Percentiles rank a stretch among this genome's conserved stretches.
Conservation (phyloP, 2,888 invertebrate genomes). For the Pseudococcus longispinus region DNA sequence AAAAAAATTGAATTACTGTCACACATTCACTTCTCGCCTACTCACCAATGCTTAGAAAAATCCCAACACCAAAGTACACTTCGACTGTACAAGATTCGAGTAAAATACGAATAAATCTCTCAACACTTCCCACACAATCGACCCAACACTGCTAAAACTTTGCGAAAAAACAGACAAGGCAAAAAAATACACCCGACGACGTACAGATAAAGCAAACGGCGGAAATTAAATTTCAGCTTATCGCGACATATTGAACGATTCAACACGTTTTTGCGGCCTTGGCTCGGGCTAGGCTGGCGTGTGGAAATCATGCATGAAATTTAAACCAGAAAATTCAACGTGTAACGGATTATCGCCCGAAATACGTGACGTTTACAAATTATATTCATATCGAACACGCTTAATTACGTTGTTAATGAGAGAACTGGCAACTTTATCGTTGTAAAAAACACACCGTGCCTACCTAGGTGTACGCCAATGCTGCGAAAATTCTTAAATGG, state of each 20-base stretch:
- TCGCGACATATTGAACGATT: constrained; percentile 22
- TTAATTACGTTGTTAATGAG: constrained; percentile 22
- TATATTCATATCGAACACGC: constrained; percentile 8
- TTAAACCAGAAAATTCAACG: background rate
- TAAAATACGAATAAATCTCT: too few relatives aligned
- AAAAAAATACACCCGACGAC: background rate
- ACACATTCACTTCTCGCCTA: too few relatives aligned
- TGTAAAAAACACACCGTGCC: background rate
- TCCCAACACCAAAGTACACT: too few relatives aligned
- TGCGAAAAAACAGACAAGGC: too few relatives aligned
- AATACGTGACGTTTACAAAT: constrained; percentile 2
- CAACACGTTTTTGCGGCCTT: background rate
- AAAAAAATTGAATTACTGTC: too few relatives aligned
- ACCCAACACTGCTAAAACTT: background rate
- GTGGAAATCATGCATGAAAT: background rate
- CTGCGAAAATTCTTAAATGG: background rate
- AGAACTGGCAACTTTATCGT: background rate
- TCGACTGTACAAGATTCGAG: too few relatives aligned
- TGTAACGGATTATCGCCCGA: background rate
- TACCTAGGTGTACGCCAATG: background rate
- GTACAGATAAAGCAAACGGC: background rate
- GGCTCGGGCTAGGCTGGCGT: background rate
- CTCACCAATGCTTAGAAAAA: too few relatives aligned
- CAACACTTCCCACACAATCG: too few relatives aligned
- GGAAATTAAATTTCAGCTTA: constrained; percentile 7